Evolutionary conservation across 2,113 vertebrate species (phyloP).

Genomic region (Zapus hudsonius): DNA sequence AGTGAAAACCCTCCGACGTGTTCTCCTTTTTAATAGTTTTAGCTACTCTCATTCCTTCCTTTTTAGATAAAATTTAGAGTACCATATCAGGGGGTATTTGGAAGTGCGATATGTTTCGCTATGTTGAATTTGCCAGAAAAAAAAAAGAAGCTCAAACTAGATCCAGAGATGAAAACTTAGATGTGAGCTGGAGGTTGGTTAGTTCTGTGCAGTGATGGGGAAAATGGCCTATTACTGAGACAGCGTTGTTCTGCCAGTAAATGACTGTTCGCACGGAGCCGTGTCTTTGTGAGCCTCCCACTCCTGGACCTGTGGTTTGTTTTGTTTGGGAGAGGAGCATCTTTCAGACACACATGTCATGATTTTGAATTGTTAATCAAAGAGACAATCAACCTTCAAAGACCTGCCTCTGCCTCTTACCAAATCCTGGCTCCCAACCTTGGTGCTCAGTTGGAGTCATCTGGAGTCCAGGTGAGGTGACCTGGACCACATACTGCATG

Average conservation of each 20-base stretch:
- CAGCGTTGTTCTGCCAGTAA: slow-evolving; percentile 25
- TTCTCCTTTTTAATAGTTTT: background rate
- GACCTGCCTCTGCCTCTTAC: background rate
- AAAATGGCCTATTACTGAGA: slow-evolving; percentile 58
- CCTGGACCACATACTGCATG: background rate
- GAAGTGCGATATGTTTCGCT: background rate
- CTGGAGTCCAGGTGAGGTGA: background rate
- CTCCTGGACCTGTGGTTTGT: slow-evolving; percentile 52
- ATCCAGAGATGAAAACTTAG: slow-evolving; percentile 48
- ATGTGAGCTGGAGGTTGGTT: slow-evolving; percentile 46
- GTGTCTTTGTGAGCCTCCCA: background rate
- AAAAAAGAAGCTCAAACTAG: slow-evolving; percentile 30
- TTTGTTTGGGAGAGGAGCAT: slow-evolving; percentile 56
- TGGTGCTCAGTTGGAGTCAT: background rate
- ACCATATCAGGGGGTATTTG: slow-evolving; percentile 11
- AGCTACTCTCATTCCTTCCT: slow-evolving; percentile 20
- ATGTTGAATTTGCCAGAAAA: slow-evolving; percentile 14
- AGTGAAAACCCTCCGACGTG: background rate
- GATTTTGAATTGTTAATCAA: slow-evolving; percentile 40
- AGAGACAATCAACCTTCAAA: slow-evolving; percentile 27
- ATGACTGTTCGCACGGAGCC: background rate
- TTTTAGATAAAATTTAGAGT: slow-evolving; percentile 52
- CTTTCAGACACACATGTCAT: slow-evolving; percentile 36
- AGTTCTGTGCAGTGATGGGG: slow-evolving; percentile 54
- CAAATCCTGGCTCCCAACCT: background rate